Percentiles rank a stretch among this genome's conserved stretches.
Evolutionary conservation across 2,888 invertebrate genomes (phyloP).

Genomic region (Drosophila robusta): DNA sequence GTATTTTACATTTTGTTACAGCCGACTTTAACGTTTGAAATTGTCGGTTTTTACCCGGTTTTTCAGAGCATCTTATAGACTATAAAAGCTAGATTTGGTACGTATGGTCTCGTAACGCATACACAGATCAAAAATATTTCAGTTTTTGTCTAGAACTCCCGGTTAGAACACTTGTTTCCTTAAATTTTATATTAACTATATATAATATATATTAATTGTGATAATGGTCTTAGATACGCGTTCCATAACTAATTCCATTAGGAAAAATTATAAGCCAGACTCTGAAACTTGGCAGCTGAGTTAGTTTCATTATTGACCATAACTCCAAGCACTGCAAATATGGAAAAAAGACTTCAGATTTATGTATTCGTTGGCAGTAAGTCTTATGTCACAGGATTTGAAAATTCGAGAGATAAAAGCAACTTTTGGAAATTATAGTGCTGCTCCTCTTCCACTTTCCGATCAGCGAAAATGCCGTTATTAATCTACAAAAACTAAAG

Average conservation of each 20-base stretch:
- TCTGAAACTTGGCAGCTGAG: neutral
- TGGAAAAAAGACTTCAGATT: neutral
- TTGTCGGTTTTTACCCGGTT: too few relatives aligned
- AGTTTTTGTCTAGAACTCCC: too few relatives aligned
- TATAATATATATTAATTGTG: too few relatives aligned
- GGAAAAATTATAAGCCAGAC: neutral
- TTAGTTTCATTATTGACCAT: neutral
- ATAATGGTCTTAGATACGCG: neutral
- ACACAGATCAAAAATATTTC: too few relatives aligned
- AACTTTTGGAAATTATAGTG: neutral
- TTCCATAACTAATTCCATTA: neutral
- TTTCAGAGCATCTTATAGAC: too few relatives aligned
- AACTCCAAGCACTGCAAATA: neutral
- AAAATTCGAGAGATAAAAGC: neutral
- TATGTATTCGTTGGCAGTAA: constrained; percentile 3
- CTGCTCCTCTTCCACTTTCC: constrained; percentile 6
- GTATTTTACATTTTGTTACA: too few relatives aligned
- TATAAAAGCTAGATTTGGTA: too few relatives aligned
- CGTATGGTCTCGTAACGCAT: too few relatives aligned
- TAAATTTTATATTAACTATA: too few relatives aligned
- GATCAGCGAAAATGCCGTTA: neutral
- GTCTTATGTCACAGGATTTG: neutral
- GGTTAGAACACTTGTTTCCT: too few relatives aligned
- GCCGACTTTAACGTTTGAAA: too few relatives aligned
- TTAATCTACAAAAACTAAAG: neutral